Conservation (phyloP, 2,797 vertebrate species). For the Diceros bicornis region DNA sequence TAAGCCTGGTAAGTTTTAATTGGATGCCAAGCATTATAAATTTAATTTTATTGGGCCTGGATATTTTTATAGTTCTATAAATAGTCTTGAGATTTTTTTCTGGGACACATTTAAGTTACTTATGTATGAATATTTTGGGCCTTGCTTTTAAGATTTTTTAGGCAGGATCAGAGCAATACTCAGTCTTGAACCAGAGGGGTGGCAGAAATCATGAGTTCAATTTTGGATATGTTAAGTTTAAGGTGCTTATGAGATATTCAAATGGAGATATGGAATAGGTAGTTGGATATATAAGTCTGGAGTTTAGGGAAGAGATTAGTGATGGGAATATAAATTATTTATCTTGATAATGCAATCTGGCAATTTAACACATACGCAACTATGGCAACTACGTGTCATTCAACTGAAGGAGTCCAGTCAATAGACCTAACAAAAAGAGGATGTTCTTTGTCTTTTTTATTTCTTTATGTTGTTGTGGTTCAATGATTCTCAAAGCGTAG, state of each 20-base stretch:
- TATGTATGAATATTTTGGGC: not conserved
- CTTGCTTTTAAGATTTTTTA: not conserved
- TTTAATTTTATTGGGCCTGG: not conserved
- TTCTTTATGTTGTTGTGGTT: not conserved
- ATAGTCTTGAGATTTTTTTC: not conserved
- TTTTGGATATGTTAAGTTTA: not conserved
- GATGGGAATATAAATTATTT: constrained; percentile 23
- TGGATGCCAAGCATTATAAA: not conserved
- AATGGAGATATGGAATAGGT: not conserved
- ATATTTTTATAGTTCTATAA: constrained; percentile 11
- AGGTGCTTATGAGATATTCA: not conserved
- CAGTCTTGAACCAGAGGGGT: not conserved
- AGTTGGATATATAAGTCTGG: not conserved
- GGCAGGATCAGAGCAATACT: not conserved
- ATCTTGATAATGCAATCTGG: not conserved
- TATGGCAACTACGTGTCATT: not conserved
- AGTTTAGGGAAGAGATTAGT: not conserved
- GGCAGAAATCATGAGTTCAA: not conserved
- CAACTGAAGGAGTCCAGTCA: not conserved
- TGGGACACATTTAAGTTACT: not conserved
- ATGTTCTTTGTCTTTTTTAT: not conserved
- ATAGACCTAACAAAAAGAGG: not conserved
- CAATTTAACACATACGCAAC: not conserved
- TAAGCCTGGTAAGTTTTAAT: not conserved
- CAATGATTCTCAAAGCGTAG: not conserved